A percentile compares a stretch with the other conserved stretches of the same genome.
phyloP scores from a whole-genome alignment of 2,888 invertebrate genomes.

The Nebria salina region DNA sequence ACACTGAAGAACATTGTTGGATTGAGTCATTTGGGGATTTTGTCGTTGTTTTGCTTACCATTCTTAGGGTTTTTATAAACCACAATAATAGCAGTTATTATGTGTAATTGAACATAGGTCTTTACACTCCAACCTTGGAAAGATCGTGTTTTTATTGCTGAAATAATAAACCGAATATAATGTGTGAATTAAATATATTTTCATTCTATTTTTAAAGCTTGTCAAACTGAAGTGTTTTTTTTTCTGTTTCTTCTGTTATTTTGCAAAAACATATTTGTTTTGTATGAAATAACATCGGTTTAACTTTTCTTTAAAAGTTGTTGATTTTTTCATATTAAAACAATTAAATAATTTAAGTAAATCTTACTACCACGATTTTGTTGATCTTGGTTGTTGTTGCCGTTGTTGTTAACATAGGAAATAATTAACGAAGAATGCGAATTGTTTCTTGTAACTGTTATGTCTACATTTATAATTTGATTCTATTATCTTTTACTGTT shows the following conservation, averaged over 20 bases:
- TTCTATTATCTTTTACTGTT: background rate
- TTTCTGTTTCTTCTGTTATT: no score
- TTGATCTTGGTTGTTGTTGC: background rate
- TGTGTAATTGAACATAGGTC: background rate
- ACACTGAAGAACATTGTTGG: background rate
- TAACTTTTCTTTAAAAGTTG: background rate
- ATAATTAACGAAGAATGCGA: background rate
- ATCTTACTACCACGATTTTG: background rate
- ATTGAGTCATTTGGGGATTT: constrained; percentile 1
- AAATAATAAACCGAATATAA: background rate
- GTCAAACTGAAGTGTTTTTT: no score
- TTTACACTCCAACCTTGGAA: background rate
- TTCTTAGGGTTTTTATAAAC: background rate
- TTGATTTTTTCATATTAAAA: background rate
- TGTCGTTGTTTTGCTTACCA: background rate
- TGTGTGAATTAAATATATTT: no score
- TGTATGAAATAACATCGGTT: background rate
- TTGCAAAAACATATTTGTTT: background rate
- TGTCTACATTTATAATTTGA: background rate
- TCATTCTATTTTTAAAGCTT: no score
- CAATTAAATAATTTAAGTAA: background rate
- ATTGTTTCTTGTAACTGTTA: background rate
- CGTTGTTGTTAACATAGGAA: background rate
- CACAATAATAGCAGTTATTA: background rate
- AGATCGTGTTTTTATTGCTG: background rate